A percentile compares a stretch with the other conserved stretches of the same genome.
Conservation (phyloP, 2,888 invertebrate species). For the Diaprepes abbreviatus region DNA sequence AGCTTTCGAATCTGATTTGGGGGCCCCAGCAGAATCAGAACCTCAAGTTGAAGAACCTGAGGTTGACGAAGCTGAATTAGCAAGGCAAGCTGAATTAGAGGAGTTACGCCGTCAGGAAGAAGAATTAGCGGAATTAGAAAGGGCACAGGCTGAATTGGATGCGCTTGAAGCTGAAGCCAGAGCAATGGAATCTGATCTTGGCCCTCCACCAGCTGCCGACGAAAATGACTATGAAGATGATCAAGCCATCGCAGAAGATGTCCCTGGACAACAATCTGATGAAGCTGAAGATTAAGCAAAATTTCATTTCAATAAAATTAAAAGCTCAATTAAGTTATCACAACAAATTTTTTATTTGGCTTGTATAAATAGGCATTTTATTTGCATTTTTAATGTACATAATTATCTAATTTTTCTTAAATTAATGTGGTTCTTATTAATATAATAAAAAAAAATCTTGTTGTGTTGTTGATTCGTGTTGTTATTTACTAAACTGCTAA, state of each 20-base stretch:
- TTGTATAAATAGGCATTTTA: conserved; percentile 29
- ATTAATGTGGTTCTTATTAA: conserved; percentile 31
- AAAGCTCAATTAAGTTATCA: conserved; percentile 18
- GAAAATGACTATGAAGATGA: conserved; percentile 52
- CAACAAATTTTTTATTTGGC: conserved; percentile 11
- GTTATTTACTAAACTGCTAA: too few species aligned
- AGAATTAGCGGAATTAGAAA: conserved; percentile 55
- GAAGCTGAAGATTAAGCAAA: conserved; percentile 48
- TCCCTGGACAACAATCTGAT: conserved; percentile 53
- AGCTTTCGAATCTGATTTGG: conserved; percentile 53
- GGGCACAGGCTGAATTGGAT: conserved; percentile 55
- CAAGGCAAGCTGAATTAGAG: conserved; percentile 56
- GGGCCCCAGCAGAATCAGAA: conserved; percentile 49
- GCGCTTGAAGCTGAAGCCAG: conserved; percentile 56
- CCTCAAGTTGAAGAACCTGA: conserved; percentile 52
- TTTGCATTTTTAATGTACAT: conserved; percentile 45
- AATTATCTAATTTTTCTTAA: conserved; percentile 19
- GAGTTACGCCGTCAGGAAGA: conserved; percentile 68
- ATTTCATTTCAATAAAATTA: conserved; percentile 3
- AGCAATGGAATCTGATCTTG: conserved; percentile 48
- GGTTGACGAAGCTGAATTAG: conserved; percentile 43
- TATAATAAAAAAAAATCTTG: conserved; percentile 37
- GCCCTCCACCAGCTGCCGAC: conserved; percentile 41
- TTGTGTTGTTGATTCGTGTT: conserved; percentile 25
- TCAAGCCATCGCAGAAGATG: conserved; percentile 58